These are phyloP conservation scores for Oenanthe oenanthe DNA, from an alignment of 2,113 vertebrate genomes.

Conservation along the genomic window DNA sequence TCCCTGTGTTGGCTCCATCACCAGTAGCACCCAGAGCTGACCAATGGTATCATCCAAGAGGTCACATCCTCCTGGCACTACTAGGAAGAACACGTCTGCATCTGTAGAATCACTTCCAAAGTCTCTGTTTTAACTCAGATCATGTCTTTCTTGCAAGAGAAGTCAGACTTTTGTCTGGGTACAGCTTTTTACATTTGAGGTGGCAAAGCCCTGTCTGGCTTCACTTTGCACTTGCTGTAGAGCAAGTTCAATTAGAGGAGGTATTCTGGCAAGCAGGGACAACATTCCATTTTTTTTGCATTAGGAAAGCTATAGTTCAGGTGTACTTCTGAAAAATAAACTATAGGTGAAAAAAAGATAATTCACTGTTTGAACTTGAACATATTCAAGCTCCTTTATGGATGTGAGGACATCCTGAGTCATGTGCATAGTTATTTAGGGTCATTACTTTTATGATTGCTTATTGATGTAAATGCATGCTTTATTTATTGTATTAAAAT, in stretches of 20 bases:
- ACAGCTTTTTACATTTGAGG: background rate
- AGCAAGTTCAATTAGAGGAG: background rate
- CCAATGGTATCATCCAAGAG: rapidly evolving
- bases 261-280: background rate
- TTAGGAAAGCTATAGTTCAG: background rate
- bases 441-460: background rate
- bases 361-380: background rate
- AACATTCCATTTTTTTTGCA: background rate
- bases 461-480: background rate
- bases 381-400: background rate
- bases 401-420: background rate
- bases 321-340: background rate
- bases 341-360: background rate
- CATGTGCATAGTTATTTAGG: background rate
- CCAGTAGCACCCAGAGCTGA: background rate
- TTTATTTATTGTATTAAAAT: background rate
- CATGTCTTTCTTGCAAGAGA: background rate
- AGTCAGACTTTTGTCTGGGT: background rate
- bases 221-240: background rate
- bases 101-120: background rate
- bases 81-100: background rate
- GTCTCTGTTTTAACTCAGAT: background rate
- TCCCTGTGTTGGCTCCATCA: background rate
- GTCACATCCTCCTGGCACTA: background rate
- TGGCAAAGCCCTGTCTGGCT: background rate